Base-by-base conservation (phyloP, 2,113 vertebrate genomes). In the Protomyctophum bolini region DNA sequence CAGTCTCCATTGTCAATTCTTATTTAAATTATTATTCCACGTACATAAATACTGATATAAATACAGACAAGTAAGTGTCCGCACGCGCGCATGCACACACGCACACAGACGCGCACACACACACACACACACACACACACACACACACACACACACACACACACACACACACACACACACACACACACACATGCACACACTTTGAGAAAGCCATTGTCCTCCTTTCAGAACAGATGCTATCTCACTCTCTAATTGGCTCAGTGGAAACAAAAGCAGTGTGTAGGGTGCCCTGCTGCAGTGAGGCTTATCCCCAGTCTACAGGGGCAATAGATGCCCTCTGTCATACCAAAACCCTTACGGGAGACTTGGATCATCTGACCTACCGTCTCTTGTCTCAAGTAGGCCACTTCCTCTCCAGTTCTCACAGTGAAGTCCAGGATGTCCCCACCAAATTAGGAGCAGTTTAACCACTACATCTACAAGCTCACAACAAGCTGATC, bases 261-360 rank as follows among this genome's bases (percentile, higher is more conserved):
- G 84, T 76, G 84, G 88, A 93, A 92, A 92, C 90, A 92, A 92
- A 91, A 82, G 77, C 84, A 87, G 67, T 82, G 87, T 85, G 86
- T 87, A 87, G 89, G 90, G 90, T 89, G 84, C 83, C 78, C 68
- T 55, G 65, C 74, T 77, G 82, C 83, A 84, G 76, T 83, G 52
- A 58, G 14, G 74, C 80, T 83, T 66, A 52, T 72, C 63, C 33
- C 29, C 82, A 12, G 59, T 87, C 88, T 76, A 70, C 75, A 68
- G 87, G 79, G 88, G 46, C 60, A 45, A 15, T 7, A 10, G n/a
- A 90, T 72, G 80, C 66, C 81, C 80, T 88, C 73, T 75, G 83
- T 73, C 72, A 62, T 72, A 80, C 52, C 59, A 46, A 84, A 41
- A 41, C 33, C 33, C 33, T 6, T 50, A 63, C 75, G 57, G 48